Base-by-base conservation (phyloP, 2,797 vertebrate genomes). In the Amphiprion clarkii region DNA sequence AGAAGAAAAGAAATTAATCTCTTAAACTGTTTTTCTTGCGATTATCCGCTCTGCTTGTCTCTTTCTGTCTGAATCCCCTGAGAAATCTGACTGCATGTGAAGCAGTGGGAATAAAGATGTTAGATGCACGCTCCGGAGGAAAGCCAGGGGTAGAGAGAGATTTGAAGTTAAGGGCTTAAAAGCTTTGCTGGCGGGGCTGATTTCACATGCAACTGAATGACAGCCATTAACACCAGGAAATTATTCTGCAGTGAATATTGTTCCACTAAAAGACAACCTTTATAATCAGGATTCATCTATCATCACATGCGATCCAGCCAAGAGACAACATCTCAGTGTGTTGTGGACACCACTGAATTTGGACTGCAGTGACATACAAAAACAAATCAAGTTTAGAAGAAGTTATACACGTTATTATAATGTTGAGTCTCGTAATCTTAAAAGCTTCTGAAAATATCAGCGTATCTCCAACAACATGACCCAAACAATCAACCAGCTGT, bases 11-110 rank as follows among this genome's bases (percentile, higher is more conserved):
- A 81, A 79, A 78, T 80, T 61, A 81, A 87, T 92, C 83, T 76
- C 62, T 74, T 80, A 67, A 85, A 87, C 69, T 53, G 59, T 85
- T 83, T 86, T 87, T 72, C 73, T 74, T 61, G 65, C 16, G 65
- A 87, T 89, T 80, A 91, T 87, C 82, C 23, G 40, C 89, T 90
- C 73, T 25, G 65, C 77, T 82, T 71, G 71, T 84, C 82, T 81
- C 68, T 71, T 81, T 84, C 78, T 79, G 48, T 81, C 27, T 54
- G 53, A 81, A 67, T 82, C 87, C 83, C 68, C 40, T 11, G 84
- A 89, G 87, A 86, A 85, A 87, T 88, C 74, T 71, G 78, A 73
- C 76, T 60, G 68, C 78, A 68, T 21, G 82, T 16, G 19, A 77
- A 78, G 78, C 76, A 12, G 12, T 29, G 62, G 82, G 79, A 90